A percentile compares a stretch with the other conserved stretches of the same genome.
Conservation (phyloP, 2,888 invertebrate species). For the Andrena chrysosceles region DNA sequence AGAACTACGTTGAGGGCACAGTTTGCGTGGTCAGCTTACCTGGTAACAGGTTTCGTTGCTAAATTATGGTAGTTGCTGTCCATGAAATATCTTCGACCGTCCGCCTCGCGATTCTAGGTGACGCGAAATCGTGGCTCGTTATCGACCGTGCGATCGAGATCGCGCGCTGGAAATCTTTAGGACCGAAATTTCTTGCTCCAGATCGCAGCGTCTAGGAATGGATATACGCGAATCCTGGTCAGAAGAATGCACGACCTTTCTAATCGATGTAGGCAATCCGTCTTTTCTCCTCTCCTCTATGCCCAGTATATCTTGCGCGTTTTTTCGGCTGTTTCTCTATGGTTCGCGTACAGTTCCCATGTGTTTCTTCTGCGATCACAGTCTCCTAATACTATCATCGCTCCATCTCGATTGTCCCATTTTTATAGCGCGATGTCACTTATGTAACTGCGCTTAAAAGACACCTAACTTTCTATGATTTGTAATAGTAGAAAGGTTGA, state of each 20-base stretch:
- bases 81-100: constrained; percentile 22
- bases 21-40: constrained; percentile 26
- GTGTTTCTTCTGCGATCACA: constrained; percentile 39
- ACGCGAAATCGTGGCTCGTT: constrained; percentile 65
- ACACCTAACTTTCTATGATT: too few species aligned
- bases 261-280: constrained; percentile 65
- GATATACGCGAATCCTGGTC: constrained; percentile 51
- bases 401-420: not conserved
- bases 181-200: constrained; percentile 63
- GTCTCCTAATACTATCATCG: constrained; percentile 35
- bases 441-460: too few species aligned
- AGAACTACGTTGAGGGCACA: not conserved
- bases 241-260: constrained; percentile 63
- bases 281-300: constrained; percentile 59
- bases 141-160: constrained; percentile 53
- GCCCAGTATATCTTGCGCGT: constrained; percentile 49
- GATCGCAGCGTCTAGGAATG: constrained; percentile 35
- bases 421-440: too few species aligned
- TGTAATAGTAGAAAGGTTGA: too few species aligned
- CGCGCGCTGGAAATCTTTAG: constrained; percentile 37
- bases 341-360: constrained; percentile 37
- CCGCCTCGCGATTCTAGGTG: constrained; percentile 40
- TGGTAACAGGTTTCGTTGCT: not conserved
- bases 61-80: constrained; percentile 24
- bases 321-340: constrained; percentile 31